Evolutionary conservation across 2,797 vertebrate genomes (phyloP).

Genomic region (Enteromius argenteus): DNA sequence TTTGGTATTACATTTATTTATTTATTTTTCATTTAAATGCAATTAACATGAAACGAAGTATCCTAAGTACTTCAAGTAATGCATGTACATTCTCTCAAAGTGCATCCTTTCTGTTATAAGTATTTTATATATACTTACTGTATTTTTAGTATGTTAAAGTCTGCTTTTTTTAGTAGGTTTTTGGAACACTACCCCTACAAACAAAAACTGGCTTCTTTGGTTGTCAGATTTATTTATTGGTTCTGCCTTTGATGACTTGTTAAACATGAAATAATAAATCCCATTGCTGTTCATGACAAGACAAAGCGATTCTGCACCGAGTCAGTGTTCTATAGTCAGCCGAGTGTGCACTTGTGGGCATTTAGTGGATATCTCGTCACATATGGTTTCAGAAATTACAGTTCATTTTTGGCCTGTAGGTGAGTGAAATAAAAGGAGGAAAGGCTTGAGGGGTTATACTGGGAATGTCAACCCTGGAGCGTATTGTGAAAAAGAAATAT

Average conservation of each 20-base stretch:
- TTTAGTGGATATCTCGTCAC: constrained; percentile 59
- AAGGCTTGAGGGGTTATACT: constrained; percentile 44
- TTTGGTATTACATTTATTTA: not conserved
- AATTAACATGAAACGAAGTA: not conserved
- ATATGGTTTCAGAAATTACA: constrained; percentile 64
- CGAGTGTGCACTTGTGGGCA: constrained; percentile 53
- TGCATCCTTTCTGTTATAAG: not conserved
- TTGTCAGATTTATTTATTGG: not conserved
- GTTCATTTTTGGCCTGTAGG: constrained; percentile 63
- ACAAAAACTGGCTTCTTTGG: not conserved
- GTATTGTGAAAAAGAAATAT: constrained; percentile 76
- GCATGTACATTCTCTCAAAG: not conserved
- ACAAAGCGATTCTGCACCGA: constrained; percentile 15
- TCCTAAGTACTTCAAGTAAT: not conserved
- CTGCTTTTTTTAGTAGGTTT: not conserved
- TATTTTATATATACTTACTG: not conserved
- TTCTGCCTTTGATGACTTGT: not conserved
- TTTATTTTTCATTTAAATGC: not conserved
- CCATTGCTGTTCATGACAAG: constrained; percentile 51
- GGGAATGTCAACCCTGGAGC: constrained; percentile 66
- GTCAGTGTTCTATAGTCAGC: constrained; percentile 58
- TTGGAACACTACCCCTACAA: not conserved
- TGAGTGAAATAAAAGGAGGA: constrained; percentile 61
- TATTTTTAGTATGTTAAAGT: not conserved
- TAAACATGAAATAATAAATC: constrained; percentile 49